Conservation (phyloP, 2,888 invertebrate species). For the Lithophane socia region DNA sequence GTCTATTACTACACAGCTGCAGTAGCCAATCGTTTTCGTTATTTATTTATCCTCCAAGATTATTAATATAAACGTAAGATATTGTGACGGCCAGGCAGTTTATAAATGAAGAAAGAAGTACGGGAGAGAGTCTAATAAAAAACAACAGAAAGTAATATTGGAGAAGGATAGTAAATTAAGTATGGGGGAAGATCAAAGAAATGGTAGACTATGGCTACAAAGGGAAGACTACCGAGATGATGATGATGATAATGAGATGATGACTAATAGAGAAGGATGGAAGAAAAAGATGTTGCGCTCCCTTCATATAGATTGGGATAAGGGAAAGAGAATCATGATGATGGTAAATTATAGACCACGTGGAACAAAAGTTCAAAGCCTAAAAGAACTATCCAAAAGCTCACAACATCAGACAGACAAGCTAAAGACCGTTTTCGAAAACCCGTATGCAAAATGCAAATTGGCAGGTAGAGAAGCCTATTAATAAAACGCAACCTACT, state of each 20-base stretch:
- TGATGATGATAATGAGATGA: too few species aligned
- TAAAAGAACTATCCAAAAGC: conserved; percentile 3
- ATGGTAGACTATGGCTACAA: not conserved
- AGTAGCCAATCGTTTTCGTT: conserved; percentile 17
- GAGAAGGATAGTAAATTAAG: not conserved
- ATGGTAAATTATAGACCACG: not conserved
- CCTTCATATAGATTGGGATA: too few species aligned
- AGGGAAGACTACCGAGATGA: too few species aligned
- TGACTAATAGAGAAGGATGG: not conserved
- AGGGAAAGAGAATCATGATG: too few species aligned
- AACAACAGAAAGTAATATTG: not conserved
- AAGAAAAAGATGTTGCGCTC: too few species aligned
- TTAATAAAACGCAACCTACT: conserved; percentile 64
- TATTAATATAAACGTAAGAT: conserved; percentile 6
- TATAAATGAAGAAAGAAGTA: not conserved
- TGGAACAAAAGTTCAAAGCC: conserved; percentile 5
- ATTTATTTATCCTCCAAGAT: conserved; percentile 29
- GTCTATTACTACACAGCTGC: conserved; percentile 19
- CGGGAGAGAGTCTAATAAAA: not conserved
- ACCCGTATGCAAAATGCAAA: conserved; percentile 59
- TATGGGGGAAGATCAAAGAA: not conserved
- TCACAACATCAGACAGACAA: conserved; percentile 22
- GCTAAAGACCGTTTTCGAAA: conserved; percentile 39
- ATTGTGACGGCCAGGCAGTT: conserved; percentile 4
- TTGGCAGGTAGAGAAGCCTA: conserved; percentile 53